Conservation (phyloP, 2,113 vertebrate genomes). For the Hirundichthys speculiger region DNA sequence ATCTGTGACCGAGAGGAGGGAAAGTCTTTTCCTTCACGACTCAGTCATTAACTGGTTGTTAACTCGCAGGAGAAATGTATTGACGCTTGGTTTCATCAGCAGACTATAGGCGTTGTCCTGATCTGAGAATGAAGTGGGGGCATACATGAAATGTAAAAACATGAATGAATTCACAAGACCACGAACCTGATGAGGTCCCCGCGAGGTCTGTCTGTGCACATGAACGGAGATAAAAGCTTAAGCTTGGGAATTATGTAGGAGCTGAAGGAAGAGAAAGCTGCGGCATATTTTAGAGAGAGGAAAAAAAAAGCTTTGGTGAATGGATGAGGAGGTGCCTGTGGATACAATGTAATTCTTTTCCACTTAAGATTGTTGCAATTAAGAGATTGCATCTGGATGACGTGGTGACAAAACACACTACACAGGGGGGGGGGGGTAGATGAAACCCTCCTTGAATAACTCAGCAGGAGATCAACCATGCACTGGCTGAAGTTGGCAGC, state of each 20-base stretch:
- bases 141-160: not conserved
- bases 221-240: slow-evolving; percentile 34
- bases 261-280: slow-evolving; percentile 1
- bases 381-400: slow-evolving; percentile 35
- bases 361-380: slow-evolving; percentile 7
- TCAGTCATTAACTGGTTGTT: slow-evolving; percentile 30
- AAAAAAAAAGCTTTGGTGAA: too few relatives aligned
- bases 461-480: slow-evolving; percentile 49
- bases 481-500: slow-evolving; percentile 53
- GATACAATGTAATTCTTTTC: too few relatives aligned
- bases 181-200: slow-evolving; percentile 18
- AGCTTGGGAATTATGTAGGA: slow-evolving; percentile 28
- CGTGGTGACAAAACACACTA: slow-evolving; percentile 33
- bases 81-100: slow-evolving; percentile 69
- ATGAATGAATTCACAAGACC: slow-evolving; percentile 9
- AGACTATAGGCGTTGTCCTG: slow-evolving; percentile 44
- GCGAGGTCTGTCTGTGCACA: not conserved
- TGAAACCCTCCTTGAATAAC: slow-evolving; percentile 25
- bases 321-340: not conserved
- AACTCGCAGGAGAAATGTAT: slow-evolving; percentile 27
- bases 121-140: slow-evolving; percentile 20
- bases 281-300: too few relatives aligned
- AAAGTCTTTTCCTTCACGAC: slow-evolving; percentile 4
- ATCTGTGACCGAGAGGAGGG: slow-evolving; percentile 18
- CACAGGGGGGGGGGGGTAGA: slow-evolving; percentile 41